These are phyloP conservation scores for Blastobasis adustella DNA, from an alignment of 2,888 invertebrate species.

Conservation along the genomic window DNA sequence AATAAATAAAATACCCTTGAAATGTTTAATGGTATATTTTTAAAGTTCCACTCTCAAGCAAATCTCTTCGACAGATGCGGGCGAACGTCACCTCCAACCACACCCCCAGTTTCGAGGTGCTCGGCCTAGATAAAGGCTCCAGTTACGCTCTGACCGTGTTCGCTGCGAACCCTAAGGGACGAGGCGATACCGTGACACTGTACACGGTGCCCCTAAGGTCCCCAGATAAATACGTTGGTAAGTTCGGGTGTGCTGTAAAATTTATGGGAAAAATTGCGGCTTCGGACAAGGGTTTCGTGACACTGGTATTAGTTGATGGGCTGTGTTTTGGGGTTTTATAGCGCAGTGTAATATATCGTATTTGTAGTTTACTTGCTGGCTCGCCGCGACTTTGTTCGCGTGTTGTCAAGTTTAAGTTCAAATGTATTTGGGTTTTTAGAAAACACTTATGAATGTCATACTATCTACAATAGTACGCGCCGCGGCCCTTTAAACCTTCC, in stretches of 20 bases:
- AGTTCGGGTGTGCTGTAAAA: slow-evolving; percentile 18
- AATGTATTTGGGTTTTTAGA: no score
- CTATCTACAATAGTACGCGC: no score
- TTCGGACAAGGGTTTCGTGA: background rate
- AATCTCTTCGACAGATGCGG: slow-evolving; percentile 47
- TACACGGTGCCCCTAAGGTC: slow-evolving; percentile 89
- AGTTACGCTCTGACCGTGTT: slow-evolving; percentile 86
- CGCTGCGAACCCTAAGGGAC: slow-evolving; percentile 91
- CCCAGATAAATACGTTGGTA: slow-evolving; percentile 90
- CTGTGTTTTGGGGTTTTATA: no score
- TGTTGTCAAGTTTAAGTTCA: no score
- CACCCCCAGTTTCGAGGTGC: slow-evolving; percentile 77
- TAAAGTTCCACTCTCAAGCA: no score
- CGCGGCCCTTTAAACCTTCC: no score
- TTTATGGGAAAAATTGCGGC: background rate
- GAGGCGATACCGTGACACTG: slow-evolving; percentile 84
- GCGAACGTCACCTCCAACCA: slow-evolving; percentile 75
- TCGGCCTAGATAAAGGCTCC: slow-evolving; percentile 78
- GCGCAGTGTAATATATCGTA: no score
- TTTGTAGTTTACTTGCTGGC: no score
- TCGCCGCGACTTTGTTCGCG: no score
- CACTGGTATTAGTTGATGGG: background rate
- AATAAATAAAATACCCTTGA: no score
- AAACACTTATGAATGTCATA: no score
- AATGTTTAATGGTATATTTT: no score